Percentiles rank a stretch among this genome's conserved stretches.
These are phyloP conservation scores for Coenobita brevimanus DNA, from an alignment of 1,140 invertebrate genomes.

Conservation along the genomic window DNA sequence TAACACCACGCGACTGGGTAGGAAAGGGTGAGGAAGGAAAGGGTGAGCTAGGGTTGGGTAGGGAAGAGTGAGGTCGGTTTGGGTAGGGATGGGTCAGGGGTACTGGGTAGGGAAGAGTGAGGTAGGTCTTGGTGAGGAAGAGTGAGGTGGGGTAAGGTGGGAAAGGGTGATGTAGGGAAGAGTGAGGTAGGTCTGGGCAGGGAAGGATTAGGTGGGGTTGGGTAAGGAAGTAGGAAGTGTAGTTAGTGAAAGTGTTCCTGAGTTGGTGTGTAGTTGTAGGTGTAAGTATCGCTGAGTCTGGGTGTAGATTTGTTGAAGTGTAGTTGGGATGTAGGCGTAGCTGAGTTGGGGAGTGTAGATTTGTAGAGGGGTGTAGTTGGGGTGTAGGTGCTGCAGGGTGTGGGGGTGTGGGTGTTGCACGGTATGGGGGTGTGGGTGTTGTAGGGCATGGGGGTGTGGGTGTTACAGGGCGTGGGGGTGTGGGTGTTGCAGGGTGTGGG, in stretches of 20 bases:
- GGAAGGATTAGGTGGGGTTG: neutral
- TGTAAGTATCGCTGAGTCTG: no score
- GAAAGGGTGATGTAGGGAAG: neutral
- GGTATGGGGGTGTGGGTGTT: neutral
- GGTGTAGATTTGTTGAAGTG: no score
- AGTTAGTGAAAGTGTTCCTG: neutral
- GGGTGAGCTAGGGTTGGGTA: neutral
- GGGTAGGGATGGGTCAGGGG: neutral
- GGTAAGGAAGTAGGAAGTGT: neutral
- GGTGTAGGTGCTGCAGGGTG: no score
- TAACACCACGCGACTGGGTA: neutral
- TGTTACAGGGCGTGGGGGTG: neutral
- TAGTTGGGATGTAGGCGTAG: no score
- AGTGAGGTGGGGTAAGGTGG: neutral
- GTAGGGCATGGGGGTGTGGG: neutral
- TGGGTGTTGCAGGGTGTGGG: no score
- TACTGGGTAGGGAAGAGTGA: neutral
- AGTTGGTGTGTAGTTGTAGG: no score
- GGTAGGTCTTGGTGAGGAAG: no score
- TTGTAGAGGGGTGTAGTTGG: neutral
- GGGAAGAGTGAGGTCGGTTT: neutral
- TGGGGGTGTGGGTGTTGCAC: no score
- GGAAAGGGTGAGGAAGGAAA: neutral
- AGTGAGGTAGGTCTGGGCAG: no score
- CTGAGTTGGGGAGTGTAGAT: no score